phyloP scores from a whole-genome alignment of 2,113 vertebrate genomes.

The Boulengeromyrus knoepffleri region DNA sequence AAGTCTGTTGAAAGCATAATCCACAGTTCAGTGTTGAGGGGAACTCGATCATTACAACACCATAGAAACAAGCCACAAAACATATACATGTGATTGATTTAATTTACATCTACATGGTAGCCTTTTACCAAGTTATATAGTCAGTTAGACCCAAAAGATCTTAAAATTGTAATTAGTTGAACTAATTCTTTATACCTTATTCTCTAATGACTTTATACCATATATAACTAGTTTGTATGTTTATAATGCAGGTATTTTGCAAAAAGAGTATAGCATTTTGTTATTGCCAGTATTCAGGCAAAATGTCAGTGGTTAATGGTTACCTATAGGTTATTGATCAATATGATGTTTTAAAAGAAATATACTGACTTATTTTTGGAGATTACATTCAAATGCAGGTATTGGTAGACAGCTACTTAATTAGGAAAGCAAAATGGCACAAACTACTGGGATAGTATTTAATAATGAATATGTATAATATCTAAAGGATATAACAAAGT shows the following conservation, averaged over 20 bases:
- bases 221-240: not conserved
- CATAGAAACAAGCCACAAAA: not conserved
- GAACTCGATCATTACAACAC: not conserved
- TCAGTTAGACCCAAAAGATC: not conserved
- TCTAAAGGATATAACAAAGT: not conserved
- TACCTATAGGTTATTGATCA: not conserved
- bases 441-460: not conserved
- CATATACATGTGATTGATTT: not conserved
- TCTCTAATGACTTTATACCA: not conserved
- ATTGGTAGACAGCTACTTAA: not conserved
- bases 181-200: not conserved
- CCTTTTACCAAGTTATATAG: not conserved
- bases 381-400: not conserved
- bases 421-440: not conserved
- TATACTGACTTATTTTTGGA: not conserved
- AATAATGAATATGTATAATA: not conserved
- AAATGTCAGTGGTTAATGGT: not conserved
- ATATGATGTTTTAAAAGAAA: not conserved
- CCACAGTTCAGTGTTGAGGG: not conserved
- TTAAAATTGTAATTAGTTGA: not conserved
- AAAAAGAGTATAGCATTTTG: not conserved
- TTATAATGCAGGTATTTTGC: not conserved
- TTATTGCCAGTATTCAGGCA: not conserved
- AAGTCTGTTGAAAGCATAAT: not conserved
- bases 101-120: not conserved